These are phyloP conservation scores for Melanaphis sacchari DNA, from an alignment of 1,140 invertebrate genomes.

Conservation along the genomic window DNA sequence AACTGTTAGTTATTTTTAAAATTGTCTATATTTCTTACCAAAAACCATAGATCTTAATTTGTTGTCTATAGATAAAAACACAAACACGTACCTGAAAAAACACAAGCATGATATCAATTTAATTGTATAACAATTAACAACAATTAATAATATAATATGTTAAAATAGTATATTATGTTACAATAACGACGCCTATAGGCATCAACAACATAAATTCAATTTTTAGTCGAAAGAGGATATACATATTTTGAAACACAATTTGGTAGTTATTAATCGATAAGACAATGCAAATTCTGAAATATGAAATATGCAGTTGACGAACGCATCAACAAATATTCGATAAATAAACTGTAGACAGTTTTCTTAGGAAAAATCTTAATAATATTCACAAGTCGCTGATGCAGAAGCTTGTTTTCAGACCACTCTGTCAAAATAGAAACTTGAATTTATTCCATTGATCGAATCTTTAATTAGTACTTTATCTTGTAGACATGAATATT, in stretches of 20 bases:
- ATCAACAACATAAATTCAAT: background rate
- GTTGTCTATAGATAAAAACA: background rate
- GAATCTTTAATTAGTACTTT: constrained; percentile 9
- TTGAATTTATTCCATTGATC: constrained; percentile 11
- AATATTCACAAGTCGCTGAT: background rate
- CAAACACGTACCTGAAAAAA: background rate
- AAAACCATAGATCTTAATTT: background rate
- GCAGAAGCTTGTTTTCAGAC: background rate
- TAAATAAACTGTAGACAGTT: background rate
- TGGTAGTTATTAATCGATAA: background rate
- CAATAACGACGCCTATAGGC: background rate
- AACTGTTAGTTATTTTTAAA: background rate
- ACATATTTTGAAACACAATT: background rate
- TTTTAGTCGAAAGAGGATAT: background rate
- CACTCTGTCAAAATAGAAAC: background rate
- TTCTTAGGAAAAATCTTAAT: background rate
- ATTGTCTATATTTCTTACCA: background rate
- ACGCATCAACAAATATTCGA: background rate
- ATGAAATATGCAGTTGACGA: background rate
- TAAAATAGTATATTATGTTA: background rate
- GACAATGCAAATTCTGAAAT: background rate
- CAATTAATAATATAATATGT: background rate
- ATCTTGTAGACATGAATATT: constrained; percentile 22
- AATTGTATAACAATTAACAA: background rate
- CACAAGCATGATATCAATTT: background rate